Conservation (phyloP, 2,113 vertebrate genomes). For the Corydoras sp. region DNA sequence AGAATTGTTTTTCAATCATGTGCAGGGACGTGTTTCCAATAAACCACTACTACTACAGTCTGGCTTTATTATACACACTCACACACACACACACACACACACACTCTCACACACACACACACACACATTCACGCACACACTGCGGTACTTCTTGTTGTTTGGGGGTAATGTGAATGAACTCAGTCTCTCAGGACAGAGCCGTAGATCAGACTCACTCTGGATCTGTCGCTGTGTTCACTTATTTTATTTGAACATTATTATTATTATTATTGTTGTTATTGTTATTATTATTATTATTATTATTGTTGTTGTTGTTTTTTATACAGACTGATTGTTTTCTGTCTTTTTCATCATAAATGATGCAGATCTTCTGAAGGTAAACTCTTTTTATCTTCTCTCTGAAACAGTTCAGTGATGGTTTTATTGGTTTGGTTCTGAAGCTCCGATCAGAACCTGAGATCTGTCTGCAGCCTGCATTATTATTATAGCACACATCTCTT, state of each 20-base stretch:
- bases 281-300: too few relatives aligned
- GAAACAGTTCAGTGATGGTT: too few relatives aligned
- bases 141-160: not conserved
- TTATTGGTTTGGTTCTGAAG: too few relatives aligned
- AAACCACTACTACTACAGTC: constrained; percentile 14
- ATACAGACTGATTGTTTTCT: too few relatives aligned
- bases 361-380: too few relatives aligned
- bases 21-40: constrained; percentile 16
- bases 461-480: too few relatives aligned
- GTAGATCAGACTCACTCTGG: not conserved
- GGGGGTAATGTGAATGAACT: not conserved
- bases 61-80: not conserved
- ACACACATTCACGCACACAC: constrained; percentile 18
- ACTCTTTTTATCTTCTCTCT: too few relatives aligned
- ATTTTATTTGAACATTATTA: not conserved
- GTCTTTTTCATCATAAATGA: too few relatives aligned
- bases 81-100: constrained; percentile 30
- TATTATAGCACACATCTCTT: too few relatives aligned
- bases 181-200: not conserved
- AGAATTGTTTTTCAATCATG: not conserved
- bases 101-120: constrained; percentile 16
- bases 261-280: not conserved
- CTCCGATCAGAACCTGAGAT: too few relatives aligned
- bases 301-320: too few relatives aligned
- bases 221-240: not conserved